Evolutionary conservation across 2,113 vertebrate species (phyloP), one percentile per base, ranked within the genome.

Genomic region (Heterotilapia buettikoferi): DNA sequence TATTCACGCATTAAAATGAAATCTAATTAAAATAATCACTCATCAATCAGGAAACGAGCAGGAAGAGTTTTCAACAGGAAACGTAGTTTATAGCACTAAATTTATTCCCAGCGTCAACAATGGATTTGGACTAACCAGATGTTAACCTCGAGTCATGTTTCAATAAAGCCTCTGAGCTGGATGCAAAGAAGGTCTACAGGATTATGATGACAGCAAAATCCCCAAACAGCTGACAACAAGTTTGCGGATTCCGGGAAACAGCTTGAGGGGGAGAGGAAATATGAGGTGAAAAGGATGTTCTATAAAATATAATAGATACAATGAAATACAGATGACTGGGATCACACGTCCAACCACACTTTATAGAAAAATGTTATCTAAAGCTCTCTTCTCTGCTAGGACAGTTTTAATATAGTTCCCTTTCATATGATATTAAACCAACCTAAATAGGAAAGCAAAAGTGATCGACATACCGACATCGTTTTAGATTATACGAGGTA

Each of bases 171-270:
- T 82, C 81, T 89, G 84, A 90, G 68, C 61, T 45, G 38, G 45
- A 90, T 84, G 50, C 82, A 91, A 81, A 89, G 40, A 89, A 85
- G 33, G 84, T 63, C 78, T 61, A 36, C 4, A 2, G 92, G 93
- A 94, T 95, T 91, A 95, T 45, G 31, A 78, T 89, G 68, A 57
- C 2, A 63, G 47, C 12, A 90, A 86, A 91, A 93, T 94, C 94
- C 92, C 84, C 40, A 10, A 89, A 90, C 90, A 90, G 86, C 57
- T 87, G 66, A 52, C 56, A 52, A 33, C 38, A 81, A 45, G n/a
- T 89, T 91, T 83, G 7, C 6, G 2, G 38, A 81, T 57, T 90
- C 45, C 53, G 13, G 36, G 29, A 12, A 54, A 73, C 33, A 66
- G 83, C n/a, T 89, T 50, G 24, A 14, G 6, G 71, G 11, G 43